Evolutionary conservation across 2,113 vertebrate species (phyloP).

Genomic region (Malurus melanocephalus): DNA sequence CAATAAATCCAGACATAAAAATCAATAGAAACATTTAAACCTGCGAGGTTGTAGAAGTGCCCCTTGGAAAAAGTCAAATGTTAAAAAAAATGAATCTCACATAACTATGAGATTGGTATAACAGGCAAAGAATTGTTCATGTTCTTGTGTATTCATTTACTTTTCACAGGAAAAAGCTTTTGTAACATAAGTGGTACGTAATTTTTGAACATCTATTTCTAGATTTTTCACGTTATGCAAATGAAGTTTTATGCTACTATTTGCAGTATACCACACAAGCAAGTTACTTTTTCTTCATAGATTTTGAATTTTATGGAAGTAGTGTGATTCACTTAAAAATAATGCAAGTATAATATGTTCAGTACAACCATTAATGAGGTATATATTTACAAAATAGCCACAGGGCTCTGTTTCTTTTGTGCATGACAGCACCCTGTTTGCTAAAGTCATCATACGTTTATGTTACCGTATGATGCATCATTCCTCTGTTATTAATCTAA

Average conservation of each 20-base stretch:
- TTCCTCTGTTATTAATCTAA: slow-evolving; percentile 65
- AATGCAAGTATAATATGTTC: not conserved
- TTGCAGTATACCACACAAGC: not conserved
- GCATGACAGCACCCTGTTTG: slow-evolving; percentile 32
- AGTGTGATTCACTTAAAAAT: not conserved
- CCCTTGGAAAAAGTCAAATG: slow-evolving; percentile 62
- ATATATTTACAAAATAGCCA: slow-evolving; percentile 44
- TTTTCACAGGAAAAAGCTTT: not conserved
- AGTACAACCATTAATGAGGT: slow-evolving; percentile 46
- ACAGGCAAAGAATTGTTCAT: slow-evolving; percentile 12
- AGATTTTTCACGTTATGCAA: not conserved
- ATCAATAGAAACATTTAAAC: slow-evolving; percentile 75
- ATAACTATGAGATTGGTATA: not conserved
- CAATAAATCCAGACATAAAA: slow-evolving; percentile 69
- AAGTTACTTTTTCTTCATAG: not conserved
- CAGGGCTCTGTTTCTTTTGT: slow-evolving; percentile 59
- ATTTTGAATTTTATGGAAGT: slow-evolving; percentile 7
- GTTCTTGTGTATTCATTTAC: not conserved
- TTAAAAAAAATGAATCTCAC: slow-evolving; percentile 37
- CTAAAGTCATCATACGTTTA: slow-evolving; percentile 60
- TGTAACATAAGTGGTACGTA: not conserved
- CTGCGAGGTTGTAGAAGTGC: slow-evolving; percentile 37
- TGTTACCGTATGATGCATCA: slow-evolving; percentile 44
- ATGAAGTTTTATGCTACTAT: not conserved
- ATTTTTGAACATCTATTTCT: not conserved